A percentile compares a stretch with the other conserved stretches of the same genome.
phyloP scores from a whole-genome alignment of 2,888 invertebrate species.

The Eupelmus urozonus region DNA sequence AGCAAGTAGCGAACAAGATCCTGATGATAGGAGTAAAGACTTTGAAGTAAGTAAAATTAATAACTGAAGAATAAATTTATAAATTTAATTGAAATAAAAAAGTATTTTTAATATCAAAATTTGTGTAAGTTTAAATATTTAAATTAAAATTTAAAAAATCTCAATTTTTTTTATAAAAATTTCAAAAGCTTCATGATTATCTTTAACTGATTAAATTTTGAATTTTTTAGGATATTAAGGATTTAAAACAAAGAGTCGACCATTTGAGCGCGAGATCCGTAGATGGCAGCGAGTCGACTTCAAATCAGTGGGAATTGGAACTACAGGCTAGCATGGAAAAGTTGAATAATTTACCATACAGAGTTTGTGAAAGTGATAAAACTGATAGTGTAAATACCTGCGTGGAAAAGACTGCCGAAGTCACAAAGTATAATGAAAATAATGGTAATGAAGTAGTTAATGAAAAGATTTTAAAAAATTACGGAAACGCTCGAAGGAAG shows the following conservation, averaged over 20 bases:
- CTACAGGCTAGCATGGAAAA: slow-evolving; percentile 88
- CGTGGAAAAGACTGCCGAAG: slow-evolving; percentile 44
- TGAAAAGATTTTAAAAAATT: slow-evolving; percentile 57
- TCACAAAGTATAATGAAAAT: slow-evolving; percentile 42
- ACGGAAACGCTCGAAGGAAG: slow-evolving; percentile 61
- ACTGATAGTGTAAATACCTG: slow-evolving; percentile 49
- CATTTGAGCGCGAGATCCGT: slow-evolving; percentile 86
- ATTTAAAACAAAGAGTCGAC: slow-evolving; percentile 84
- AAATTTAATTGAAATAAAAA: no score
- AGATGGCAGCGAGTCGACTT: slow-evolving; percentile 84
- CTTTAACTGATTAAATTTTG: not conserved
- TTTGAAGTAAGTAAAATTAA: slow-evolving; percentile 70
- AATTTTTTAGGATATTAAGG: slow-evolving; percentile 79
- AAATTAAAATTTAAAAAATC: slow-evolving; percentile 5
- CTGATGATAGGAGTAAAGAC: slow-evolving; percentile 68
- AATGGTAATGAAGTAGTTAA: slow-evolving; percentile 33
- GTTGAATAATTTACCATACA: slow-evolving; percentile 80
- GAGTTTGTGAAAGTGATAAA: slow-evolving; percentile 54
- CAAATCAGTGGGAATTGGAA: slow-evolving; percentile 87
- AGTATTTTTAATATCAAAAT: not conserved
- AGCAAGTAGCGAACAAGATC: slow-evolving; percentile 67
- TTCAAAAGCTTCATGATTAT: no score
- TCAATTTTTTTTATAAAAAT: slow-evolving; percentile 9
- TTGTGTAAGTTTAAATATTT: not conserved
- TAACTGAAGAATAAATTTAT: not conserved